A percentile compares a stretch with the other conserved stretches of the same genome.
phyloP scores from a whole-genome alignment of 2,113 vertebrate genomes.

The Poeciliopsis retropinna region DNA sequence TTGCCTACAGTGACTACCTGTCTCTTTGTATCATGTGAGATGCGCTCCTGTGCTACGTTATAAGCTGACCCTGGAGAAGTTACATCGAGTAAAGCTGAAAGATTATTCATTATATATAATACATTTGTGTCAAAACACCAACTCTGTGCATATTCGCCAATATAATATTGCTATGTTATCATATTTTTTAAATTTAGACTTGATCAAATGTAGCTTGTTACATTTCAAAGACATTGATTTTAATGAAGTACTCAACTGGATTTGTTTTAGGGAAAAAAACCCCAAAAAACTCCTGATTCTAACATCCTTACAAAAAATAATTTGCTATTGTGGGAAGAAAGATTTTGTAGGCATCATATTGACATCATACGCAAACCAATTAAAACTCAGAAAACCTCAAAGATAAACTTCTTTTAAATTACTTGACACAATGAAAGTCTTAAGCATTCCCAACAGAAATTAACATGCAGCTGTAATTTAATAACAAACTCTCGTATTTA shows the following conservation, averaged over 20 bases:
- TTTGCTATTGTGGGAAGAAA: neutral
- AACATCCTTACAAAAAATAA: neutral
- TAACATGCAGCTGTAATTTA: slow-evolving; percentile 62
- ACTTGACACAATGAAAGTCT: slow-evolving; percentile 54
- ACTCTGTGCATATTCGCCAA: too few species aligned
- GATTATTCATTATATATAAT: neutral
- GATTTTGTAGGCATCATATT: slow-evolving; percentile 31
- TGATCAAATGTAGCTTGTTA: neutral
- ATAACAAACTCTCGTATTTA: slow-evolving; percentile 53
- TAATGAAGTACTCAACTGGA: too few species aligned
- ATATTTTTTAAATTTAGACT: neutral
- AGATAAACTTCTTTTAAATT: slow-evolving; percentile 55
- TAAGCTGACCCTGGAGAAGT: neutral
- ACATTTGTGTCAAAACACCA: too few species aligned
- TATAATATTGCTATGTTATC: neutral
- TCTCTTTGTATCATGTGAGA: neutral
- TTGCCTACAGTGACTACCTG: neutral
- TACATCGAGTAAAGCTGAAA: neutral
- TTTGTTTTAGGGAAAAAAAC: too few species aligned
- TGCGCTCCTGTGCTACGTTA: neutral
- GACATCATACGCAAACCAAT: slow-evolving; percentile 58
- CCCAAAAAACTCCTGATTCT: too few species aligned
- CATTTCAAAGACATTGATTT: too few species aligned
- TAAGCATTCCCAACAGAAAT: slow-evolving; percentile 60
- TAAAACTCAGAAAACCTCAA: slow-evolving; percentile 43